These are phyloP conservation scores for Heliconius hortense DNA, from an alignment of 2,888 invertebrate genomes.

Conservation along the genomic window DNA sequence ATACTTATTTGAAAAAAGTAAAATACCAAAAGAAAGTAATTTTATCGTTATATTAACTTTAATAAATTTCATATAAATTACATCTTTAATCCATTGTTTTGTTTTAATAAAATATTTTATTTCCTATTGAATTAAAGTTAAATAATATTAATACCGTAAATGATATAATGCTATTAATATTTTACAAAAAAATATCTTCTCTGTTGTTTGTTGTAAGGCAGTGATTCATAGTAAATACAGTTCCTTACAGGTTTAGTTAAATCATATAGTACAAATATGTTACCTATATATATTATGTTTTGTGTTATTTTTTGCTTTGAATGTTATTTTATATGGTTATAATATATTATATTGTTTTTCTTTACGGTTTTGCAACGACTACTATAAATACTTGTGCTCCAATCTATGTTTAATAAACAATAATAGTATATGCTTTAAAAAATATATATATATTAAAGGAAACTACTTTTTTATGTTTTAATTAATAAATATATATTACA, in stretches of 20 bases:
- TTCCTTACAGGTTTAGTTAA: slow-evolving; percentile 26
- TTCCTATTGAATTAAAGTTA: neutral
- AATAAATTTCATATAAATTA: neutral
- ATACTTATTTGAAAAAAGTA: too few relatives aligned
- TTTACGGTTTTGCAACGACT: slow-evolving; percentile 4
- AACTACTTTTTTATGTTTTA: too few relatives aligned
- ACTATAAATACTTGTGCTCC: neutral
- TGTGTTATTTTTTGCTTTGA: slow-evolving; percentile 16
- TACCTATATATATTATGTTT: slow-evolving; percentile 12
- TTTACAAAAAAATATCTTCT: neutral
- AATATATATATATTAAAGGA: too few relatives aligned
- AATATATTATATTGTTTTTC: slow-evolving; percentile 21
- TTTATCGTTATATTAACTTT: neutral
- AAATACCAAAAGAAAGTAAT: too few relatives aligned
- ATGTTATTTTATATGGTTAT: slow-evolving; percentile 13
- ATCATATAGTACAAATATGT: slow-evolving; percentile 32
- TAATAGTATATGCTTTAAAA: too few relatives aligned
- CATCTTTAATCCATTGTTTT: neutral
- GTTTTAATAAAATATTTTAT: neutral
- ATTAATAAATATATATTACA: neutral
- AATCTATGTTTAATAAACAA: neutral
- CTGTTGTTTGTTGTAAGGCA: slow-evolving; percentile 17
- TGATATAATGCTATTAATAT: neutral
- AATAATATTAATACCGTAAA: neutral
- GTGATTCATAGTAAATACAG: slow-evolving; percentile 32